A percentile compares a stretch with the other conserved stretches of the same genome.
These are phyloP conservation scores for Pogonognathellus flavescens DNA, from an alignment of 1,140 invertebrate species.

Conservation along the genomic window DNA sequence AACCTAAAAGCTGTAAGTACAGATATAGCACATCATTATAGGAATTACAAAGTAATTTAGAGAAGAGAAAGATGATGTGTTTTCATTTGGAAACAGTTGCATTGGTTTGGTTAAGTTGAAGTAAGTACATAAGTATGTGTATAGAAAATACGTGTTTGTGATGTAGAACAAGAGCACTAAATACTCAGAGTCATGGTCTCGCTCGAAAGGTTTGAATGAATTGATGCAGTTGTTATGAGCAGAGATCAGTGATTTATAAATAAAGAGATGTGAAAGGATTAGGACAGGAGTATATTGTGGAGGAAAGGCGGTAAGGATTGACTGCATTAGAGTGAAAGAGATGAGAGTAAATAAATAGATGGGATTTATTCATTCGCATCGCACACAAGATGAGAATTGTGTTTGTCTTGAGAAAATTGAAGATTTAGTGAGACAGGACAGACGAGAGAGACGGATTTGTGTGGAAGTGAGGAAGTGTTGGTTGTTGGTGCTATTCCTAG, in stretches of 20 bases:
- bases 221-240: constrained; percentile 25
- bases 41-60: too few species aligned
- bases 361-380: constrained; percentile 34
- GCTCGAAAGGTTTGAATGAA: constrained; percentile 29
- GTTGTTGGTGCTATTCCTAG: constrained; percentile 55
- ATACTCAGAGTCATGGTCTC: too few species aligned
- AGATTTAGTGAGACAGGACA: constrained; percentile 43
- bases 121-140: not conserved
- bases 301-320: constrained; percentile 7
- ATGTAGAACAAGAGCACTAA: constrained; percentile 39
- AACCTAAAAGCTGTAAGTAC: not conserved
- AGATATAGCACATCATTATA: not conserved
- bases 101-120: constrained; percentile 15
- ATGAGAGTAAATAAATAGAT: not conserved
- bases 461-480: constrained; percentile 52
- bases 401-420: constrained; percentile 49
- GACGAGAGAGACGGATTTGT: constrained; percentile 17
- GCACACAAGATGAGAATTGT: constrained; percentile 42
- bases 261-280: constrained; percentile 47
- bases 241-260: constrained; percentile 52
- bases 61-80: not conserved
- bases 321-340: not conserved
- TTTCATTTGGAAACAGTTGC: constrained; percentile 2
- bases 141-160: constrained; percentile 16
- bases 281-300: not conserved